Evolutionary conservation across 2,888 invertebrate genomes (phyloP), one percentile per base, ranked within the genome.

Genomic region (Tridacna crocea): DNA sequence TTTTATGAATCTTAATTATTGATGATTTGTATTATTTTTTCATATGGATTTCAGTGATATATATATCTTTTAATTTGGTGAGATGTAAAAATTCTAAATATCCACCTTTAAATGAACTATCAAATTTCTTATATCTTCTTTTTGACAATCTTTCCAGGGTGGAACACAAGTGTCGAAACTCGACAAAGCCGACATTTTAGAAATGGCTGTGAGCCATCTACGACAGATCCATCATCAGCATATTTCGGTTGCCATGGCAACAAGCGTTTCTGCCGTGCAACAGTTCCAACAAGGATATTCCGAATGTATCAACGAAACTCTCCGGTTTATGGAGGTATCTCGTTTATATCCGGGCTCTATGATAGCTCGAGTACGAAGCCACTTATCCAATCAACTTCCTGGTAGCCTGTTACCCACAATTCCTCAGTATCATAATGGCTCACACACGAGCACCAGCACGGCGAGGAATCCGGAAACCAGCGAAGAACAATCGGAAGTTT

Each of bases 101-200:
- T n/a, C n/a, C n/a, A n/a, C n/a, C n/a, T n/a, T n/a, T n/a, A n/a
- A n/a, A n/a, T n/a, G n/a, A n/a, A n/a, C n/a, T n/a, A n/a, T n/a
- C n/a, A 36, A 36, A 36, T 36, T 4, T 36, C 8, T 36, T 36
- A 36, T 36, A 4, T 36, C 3, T 36, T 36, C 36, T 36, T 36
- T 36, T 36, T 36, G 3, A 36, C 8, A 8, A 36, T 36, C 8
- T 36, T 79, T 82, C 72, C 75, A 80, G 77, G 82, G 84, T n/a
- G 87, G 84, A 19, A 84, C 87, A 10, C 87, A 87, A 36, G 83
- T 84, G 13, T 84, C 87, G 0, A 87, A 84, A 55, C 79, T 87
- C 48, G 87, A 87, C 81, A 87, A 87, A 48, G 87, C 87, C 17
- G 87, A 87, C 63, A 87, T 87, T 66, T 74, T 87, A 6, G 87